These are phyloP conservation scores for Drosophila pandora DNA, from an alignment of 1,140 invertebrate species.

Conservation along the genomic window DNA sequence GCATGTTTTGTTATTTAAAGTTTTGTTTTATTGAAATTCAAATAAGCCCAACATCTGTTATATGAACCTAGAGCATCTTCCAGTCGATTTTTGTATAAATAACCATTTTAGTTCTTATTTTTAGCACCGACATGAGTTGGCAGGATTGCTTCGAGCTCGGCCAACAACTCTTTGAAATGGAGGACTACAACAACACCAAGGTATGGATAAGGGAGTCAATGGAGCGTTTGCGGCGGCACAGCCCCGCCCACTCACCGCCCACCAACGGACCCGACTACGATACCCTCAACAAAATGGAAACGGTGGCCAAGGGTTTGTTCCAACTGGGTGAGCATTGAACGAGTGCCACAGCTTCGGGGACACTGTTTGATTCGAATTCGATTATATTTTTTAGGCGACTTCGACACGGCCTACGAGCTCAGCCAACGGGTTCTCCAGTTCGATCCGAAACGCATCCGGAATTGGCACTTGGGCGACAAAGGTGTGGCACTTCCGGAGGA, in stretches of 20 bases:
- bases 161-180: slow-evolving; percentile 94
- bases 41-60: slow-evolving; percentile 30
- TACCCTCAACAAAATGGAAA: slow-evolving; percentile 83
- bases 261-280: slow-evolving; percentile 87
- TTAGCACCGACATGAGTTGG: slow-evolving; percentile 87
- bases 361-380: slow-evolving; percentile 20
- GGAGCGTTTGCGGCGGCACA: slow-evolving; percentile 84
- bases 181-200: slow-evolving; percentile 96
- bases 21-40: slow-evolving; percentile 18
- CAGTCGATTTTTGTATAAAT: slow-evolving; percentile 3
- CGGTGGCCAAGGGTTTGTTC: slow-evolving; percentile 73
- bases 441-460: slow-evolving; percentile 91
- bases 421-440: slow-evolving; percentile 95
- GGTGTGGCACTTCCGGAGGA: slow-evolving; percentile 18
- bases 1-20: slow-evolving; percentile 3
- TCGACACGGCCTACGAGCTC: slow-evolving; percentile 91
- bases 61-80: slow-evolving; percentile 1
- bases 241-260: slow-evolving; percentile 77
- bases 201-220: slow-evolving; percentile 97
- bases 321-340: slow-evolving; percentile 86
- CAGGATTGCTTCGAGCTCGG: slow-evolving; percentile 98
- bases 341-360: slow-evolving; percentile 86
- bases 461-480: slow-evolving; percentile 90
- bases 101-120: slow-evolving; percentile 55
- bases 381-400: slow-evolving; percentile 87